These are phyloP conservation scores for Camponotus floridanus DNA, from an alignment of 1,140 invertebrate species.

Conservation along the genomic window DNA sequence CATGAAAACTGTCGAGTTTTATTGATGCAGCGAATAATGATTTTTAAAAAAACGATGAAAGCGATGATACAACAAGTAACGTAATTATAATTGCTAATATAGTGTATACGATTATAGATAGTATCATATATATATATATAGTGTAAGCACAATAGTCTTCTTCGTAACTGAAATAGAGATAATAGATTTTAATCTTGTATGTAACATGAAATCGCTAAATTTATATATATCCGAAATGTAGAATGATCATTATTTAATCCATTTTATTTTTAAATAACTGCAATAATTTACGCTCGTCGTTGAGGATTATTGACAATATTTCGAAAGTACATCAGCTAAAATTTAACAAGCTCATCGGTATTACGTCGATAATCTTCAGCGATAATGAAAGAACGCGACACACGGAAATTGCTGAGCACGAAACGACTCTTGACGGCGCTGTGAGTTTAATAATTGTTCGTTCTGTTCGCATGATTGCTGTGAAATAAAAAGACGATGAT, in stretches of 20 bases:
- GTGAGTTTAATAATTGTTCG: conserved; percentile 55
- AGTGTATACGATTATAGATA: conserved; percentile 9
- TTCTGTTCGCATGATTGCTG: conserved; percentile 53
- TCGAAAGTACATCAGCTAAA: conserved; percentile 36
- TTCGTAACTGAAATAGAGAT: conserved; percentile 1
- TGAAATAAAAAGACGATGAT: conserved; percentile 26
- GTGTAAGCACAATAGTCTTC: neutral
- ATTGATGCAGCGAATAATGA: neutral
- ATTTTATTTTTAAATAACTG: neutral
- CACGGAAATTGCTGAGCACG: conserved; percentile 49
- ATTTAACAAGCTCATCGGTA: conserved; percentile 47
- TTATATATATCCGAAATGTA: neutral
- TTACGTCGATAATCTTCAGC: conserved; percentile 53
- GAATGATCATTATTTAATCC: neutral
- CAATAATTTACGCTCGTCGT: neutral
- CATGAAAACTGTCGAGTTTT: neutral
- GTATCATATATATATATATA: neutral
- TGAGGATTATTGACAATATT: conserved; percentile 43
- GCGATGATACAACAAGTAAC: neutral
- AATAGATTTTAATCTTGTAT: neutral
- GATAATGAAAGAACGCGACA: conserved; percentile 34
- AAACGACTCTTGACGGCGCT: conserved; percentile 30
- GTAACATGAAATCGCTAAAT: neutral
- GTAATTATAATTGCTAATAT: conserved; percentile 26
- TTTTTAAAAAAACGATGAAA: neutral